phyloP scores from a whole-genome alignment of 2,888 invertebrate genomes.

The Thereva unica region DNA sequence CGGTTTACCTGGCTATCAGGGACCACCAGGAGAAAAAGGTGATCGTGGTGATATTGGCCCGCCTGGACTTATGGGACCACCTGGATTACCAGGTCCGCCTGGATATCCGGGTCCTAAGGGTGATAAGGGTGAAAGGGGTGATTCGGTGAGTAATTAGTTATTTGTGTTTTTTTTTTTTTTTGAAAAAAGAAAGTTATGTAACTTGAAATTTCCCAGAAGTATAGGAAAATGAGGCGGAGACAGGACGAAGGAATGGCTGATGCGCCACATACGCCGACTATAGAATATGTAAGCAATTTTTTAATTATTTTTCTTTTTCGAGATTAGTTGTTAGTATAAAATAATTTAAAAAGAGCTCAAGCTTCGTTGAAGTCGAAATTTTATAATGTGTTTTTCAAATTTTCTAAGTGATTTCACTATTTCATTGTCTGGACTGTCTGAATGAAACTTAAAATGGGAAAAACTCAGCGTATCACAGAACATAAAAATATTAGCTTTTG shows the following conservation, averaged over 20 bases:
- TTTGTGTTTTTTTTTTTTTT: slow-evolving; percentile 7
- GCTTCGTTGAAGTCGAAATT: too few relatives aligned
- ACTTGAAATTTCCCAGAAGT: slow-evolving; percentile 51
- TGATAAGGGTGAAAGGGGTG: slow-evolving; percentile 90
- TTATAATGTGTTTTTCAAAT: too few relatives aligned
- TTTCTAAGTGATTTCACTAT: too few relatives aligned
- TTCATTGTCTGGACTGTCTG: too few relatives aligned
- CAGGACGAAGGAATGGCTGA: slow-evolving; percentile 59
- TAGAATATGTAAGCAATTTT: slow-evolving; percentile 56
- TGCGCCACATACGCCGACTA: slow-evolving; percentile 56
- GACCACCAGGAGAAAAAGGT: slow-evolving; percentile 86
- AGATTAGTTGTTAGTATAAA: too few relatives aligned
- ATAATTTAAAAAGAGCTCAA: too few relatives aligned
- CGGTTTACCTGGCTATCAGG: slow-evolving; percentile 74
- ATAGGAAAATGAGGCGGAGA: slow-evolving; percentile 59
- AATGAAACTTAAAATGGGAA: too few relatives aligned
- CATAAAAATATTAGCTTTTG: too few relatives aligned
- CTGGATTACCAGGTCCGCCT: slow-evolving; percentile 79
- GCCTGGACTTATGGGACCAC: slow-evolving; percentile 92
- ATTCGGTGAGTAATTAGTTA: slow-evolving; percentile 72
- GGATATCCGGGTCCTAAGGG: slow-evolving; percentile 90
- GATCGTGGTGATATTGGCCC: slow-evolving; percentile 83
- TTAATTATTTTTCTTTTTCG: background rate
- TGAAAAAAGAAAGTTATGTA: slow-evolving; percentile 27
- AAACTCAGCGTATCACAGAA: too few relatives aligned